Evolutionary conservation across 2,888 invertebrate species (phyloP).

Genomic region (Cabera pusaria): DNA sequence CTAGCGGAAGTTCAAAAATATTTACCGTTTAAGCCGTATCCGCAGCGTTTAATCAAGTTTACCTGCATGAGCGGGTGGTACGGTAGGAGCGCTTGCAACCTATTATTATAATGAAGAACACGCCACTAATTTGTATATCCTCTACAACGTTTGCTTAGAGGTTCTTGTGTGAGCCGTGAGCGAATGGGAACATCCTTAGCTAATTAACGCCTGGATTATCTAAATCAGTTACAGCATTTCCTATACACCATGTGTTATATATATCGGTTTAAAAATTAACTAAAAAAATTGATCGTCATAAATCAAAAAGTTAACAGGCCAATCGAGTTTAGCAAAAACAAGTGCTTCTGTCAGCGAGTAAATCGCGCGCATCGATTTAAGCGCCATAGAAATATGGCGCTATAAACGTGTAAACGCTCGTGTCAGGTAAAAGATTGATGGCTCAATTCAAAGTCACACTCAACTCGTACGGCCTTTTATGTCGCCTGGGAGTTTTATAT

Average conservation of each 20-base stretch:
- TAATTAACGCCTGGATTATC: slow-evolving; percentile 42
- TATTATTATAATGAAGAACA: slow-evolving; percentile 50
- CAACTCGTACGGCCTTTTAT: slow-evolving; percentile 44
- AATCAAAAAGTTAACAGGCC: slow-evolving; percentile 6
- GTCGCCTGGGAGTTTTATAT: slow-evolving; percentile 54
- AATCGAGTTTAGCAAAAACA: slow-evolving; percentile 26
- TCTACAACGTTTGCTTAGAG: slow-evolving; percentile 25
- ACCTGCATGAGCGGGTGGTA: slow-evolving; percentile 32
- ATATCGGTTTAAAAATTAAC: too few relatives aligned
- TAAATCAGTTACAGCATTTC: too few relatives aligned
- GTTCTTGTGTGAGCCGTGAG: slow-evolving; percentile 34
- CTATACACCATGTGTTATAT: too few relatives aligned
- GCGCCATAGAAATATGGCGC: slow-evolving; percentile 46
- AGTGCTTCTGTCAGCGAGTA: slow-evolving; percentile 30
- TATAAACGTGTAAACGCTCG: slow-evolving; percentile 49
- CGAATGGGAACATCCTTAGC: slow-evolving; percentile 37
- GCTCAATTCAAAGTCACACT: slow-evolving; percentile 53
- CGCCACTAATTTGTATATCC: slow-evolving; percentile 42
- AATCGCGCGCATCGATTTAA: slow-evolving; percentile 38
- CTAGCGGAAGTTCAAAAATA: slow-evolving; percentile 43
- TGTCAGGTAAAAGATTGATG: slow-evolving; percentile 67
- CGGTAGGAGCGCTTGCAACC: slow-evolving; percentile 25
- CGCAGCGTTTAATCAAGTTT: slow-evolving; percentile 43
- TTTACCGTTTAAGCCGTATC: slow-evolving; percentile 38
- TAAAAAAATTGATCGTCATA: too few relatives aligned